phyloP scores from a whole-genome alignment of 1,140 invertebrate genomes.

The Cotesia typhae region DNA sequence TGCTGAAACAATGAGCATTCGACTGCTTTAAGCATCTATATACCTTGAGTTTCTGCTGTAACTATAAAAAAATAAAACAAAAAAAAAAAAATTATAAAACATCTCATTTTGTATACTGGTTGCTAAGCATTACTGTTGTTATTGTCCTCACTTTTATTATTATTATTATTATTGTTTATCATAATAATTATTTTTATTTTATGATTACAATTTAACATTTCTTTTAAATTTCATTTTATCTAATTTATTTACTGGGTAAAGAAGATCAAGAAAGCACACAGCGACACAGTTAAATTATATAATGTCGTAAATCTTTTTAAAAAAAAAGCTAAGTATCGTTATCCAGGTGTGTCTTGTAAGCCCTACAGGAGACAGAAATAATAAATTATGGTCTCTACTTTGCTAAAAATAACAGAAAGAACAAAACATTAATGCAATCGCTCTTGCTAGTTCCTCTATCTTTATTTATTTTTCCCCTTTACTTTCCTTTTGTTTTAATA shows the following conservation, averaged over 20 bases:
- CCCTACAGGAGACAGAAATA: too few species aligned
- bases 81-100: not conserved
- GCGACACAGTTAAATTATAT: conserved; percentile 5
- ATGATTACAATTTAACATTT: not conserved
- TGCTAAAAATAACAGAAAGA: too few species aligned
- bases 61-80: not conserved
- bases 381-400: too few species aligned
- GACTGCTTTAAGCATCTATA: conserved; percentile 8
- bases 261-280: not conserved
- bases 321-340: not conserved
- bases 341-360: conserved; percentile 7
- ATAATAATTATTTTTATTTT: too few species aligned
- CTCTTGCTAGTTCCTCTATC: too few species aligned
- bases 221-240: not conserved
- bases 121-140: not conserved
- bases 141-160: too few species aligned
- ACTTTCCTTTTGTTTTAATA: too few species aligned
- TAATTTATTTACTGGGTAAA: not conserved
- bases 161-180: too few species aligned
- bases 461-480: too few species aligned
- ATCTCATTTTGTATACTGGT: not conserved
- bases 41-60: not conserved
- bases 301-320: conserved; percentile 1
- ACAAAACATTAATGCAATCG: too few species aligned
- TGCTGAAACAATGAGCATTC: conserved; percentile 5